Evolutionary conservation across 2,888 invertebrate genomes (phyloP), one percentile per base, ranked within the genome.

Genomic region (Leptopilina myrica): DNA sequence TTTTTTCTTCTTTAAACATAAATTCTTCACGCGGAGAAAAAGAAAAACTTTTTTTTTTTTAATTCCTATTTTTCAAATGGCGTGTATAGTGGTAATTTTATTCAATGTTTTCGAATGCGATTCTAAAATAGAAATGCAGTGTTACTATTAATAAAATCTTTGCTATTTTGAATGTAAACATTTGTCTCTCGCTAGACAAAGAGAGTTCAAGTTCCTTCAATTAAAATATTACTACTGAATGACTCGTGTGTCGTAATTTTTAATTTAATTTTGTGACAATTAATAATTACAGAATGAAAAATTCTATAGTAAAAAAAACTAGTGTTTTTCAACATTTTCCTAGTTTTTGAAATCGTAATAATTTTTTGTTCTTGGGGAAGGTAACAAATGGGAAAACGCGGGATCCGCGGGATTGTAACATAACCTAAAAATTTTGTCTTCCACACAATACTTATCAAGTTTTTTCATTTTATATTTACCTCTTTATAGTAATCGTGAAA

Each of bases 91-190:
- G 15, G 62, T 20, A 20, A 62, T 53, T 69, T 26, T 69, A 69
- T 69, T 53, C 26, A 69, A 69, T 49, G 14, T 49, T 69, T 69
- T n/a, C 26, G 33, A 69, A 69, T 20, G 7, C 53, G 26, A 62
- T 9, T 20, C 20, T 62, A 53, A 62, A 69, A 69, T 69, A 69
- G 69, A 53, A 33, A 69, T 26, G 15, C 15, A 26, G 4, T 4
- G 26, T 53, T 33, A 53, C 49, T 53, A 62, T 62, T 53, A 33
- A 33, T 69, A 69, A 53, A 49, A 69, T 26, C 20, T 8, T 49
- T 20, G 26, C 53, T 69, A 69, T 69, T 69, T 69, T 69, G n/a
- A 69, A 53, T 33, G 53, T 53, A 69, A 69, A 69, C 33, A 69
- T 20, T 15, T 20, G 66, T 69, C 26, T 69, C 26, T 26, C 26